Evolutionary conservation across 2,113 vertebrate genomes (phyloP).

Genomic region (Glaucidium brasilianum): DNA sequence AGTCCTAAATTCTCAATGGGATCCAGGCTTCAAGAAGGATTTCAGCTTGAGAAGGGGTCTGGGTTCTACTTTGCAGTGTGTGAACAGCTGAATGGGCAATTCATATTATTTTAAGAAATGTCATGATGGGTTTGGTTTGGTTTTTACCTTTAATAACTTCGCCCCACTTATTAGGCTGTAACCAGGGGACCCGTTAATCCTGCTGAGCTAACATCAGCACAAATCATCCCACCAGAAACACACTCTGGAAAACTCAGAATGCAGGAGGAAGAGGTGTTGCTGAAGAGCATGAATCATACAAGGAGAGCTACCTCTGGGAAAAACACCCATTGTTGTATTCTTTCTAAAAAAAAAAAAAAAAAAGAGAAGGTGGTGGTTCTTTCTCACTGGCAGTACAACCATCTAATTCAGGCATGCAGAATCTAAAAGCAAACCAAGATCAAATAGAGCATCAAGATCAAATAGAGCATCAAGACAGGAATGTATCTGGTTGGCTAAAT

Average conservation of each 20-base stretch:
- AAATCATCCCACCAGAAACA: constrained; percentile 28
- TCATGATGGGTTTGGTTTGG: not conserved
- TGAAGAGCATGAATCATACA: not conserved
- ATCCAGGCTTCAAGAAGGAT: not conserved
- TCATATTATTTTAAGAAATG: constrained; percentile 38
- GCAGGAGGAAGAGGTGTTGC: constrained; percentile 19
- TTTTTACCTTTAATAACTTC: constrained; percentile 45
- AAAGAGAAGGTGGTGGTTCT: not conserved
- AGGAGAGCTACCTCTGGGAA: not conserved
- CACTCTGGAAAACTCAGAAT: not conserved
- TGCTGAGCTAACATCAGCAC: constrained; percentile 21
- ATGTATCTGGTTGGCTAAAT: not conserved
- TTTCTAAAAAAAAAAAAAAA: not conserved
- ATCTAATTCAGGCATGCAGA: not conserved
- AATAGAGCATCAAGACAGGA: not conserved
- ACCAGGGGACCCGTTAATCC: not conserved
- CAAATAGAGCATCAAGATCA: not conserved
- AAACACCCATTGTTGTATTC: not conserved
- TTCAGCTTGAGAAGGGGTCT: constrained; percentile 26
- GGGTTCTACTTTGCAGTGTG: constrained; percentile 18
- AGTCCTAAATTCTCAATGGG: constrained; percentile 32
- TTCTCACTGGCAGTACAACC: not conserved
- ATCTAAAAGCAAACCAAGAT: not conserved
- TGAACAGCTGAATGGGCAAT: constrained; percentile 50
- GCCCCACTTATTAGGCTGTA: not conserved